phyloP scores from a whole-genome alignment of 2,888 invertebrate species.

The Phragmatobia fuliginosa region DNA sequence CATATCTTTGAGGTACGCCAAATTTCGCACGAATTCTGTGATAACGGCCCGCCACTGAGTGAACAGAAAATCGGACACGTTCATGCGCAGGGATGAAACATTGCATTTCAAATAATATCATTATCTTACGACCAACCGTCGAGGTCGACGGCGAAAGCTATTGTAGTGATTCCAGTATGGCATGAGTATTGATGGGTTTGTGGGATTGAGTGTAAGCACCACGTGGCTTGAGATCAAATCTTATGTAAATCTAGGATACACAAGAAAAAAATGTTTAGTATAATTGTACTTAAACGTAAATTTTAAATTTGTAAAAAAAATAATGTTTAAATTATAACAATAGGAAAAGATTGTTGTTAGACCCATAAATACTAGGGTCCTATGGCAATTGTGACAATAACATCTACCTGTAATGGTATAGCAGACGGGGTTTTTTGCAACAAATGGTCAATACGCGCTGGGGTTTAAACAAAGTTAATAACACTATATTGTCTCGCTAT shows the following conservation, averaged over 20 bases:
- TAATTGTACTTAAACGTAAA: neutral
- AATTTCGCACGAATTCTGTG: neutral
- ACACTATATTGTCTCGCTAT: neutral
- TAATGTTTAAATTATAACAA: neutral
- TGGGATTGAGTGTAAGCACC: neutral
- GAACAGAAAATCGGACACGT: neutral
- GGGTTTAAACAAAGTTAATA: neutral
- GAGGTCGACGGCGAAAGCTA: neutral
- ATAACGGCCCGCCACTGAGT: neutral
- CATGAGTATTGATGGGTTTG: neutral
- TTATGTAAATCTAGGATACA: no score
- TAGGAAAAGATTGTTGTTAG: neutral
- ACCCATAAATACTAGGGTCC: neutral
- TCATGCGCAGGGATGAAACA: neutral
- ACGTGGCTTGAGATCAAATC: neutral
- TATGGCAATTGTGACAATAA: neutral
- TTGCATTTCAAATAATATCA: neutral
- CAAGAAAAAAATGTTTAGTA: neutral
- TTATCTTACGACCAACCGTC: neutral
- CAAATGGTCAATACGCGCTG: neutral
- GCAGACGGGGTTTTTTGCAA: neutral
- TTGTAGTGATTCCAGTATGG: neutral
- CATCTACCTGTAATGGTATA: neutral
- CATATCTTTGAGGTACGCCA: neutral
- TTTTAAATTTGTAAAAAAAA: neutral